Conservation (phyloP, 2,113 vertebrate species). For the Plotosus lineatus region DNA sequence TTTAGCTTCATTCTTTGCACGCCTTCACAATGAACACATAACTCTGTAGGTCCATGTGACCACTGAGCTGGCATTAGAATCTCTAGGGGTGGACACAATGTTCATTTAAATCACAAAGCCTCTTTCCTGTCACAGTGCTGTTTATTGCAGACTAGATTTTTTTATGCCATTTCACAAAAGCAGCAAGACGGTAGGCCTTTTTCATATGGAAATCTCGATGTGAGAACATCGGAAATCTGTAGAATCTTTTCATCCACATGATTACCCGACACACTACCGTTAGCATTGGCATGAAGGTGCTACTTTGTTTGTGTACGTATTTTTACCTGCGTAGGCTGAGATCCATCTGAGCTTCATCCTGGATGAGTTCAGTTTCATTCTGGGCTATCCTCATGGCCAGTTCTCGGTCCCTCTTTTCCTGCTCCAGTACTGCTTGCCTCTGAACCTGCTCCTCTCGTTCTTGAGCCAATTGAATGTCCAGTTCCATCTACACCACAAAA, state of each 20-base stretch:
- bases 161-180: slow-evolving; percentile 31
- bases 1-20: not conserved
- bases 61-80: not conserved
- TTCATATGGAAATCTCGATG: slow-evolving; percentile 41
- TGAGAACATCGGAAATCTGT: slow-evolving; percentile 12
- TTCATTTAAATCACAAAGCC: slow-evolving; percentile 19
- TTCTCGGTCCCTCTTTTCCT: slow-evolving; percentile 91
- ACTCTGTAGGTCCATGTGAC: slow-evolving; percentile 4
- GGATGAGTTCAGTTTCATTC: slow-evolving; percentile 91
- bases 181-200: slow-evolving; percentile 1
- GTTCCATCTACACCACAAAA: slow-evolving; percentile 77
- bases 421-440: slow-evolving; percentile 82
- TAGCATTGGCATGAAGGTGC: not conserved
- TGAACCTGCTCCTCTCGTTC: slow-evolving; percentile 87
- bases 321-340: slow-evolving; percentile 85
- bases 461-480: slow-evolving; percentile 84
- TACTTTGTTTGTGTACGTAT: not conserved
- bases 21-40: slow-evolving; percentile 2
- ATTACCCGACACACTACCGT: slow-evolving; percentile 3
- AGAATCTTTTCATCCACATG: slow-evolving; percentile 17
- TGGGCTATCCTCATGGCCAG: slow-evolving; percentile 94
- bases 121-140: slow-evolving; percentile 37
- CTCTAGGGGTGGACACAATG: not conserved
- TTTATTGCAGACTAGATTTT: slow-evolving; percentile 34
- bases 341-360: slow-evolving; percentile 84